A percentile compares a stretch with the other conserved stretches of the same genome.
Conservation (phyloP, 1,140 invertebrate species). For the Drosophila saltans region DNA sequence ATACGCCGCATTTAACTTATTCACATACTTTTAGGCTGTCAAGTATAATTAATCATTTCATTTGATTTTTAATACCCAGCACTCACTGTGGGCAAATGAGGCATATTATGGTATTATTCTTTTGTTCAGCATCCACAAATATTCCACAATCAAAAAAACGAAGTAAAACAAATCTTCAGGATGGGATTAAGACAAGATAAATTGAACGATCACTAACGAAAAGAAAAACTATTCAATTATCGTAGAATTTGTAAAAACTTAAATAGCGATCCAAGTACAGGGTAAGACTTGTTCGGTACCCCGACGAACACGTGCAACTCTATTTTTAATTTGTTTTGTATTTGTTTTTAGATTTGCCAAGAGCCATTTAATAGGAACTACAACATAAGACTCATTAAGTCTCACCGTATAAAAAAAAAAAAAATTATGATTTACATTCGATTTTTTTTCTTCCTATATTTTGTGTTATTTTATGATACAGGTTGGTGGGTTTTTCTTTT, state of each 20-base stretch:
- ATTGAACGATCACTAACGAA: no score
- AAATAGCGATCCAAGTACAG: background rate
- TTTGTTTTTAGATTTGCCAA: conserved; percentile 1
- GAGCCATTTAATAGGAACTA: conserved; percentile 11
- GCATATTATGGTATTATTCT: no score
- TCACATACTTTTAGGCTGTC: conserved; percentile 48
- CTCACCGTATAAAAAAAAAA: conserved; percentile 21
- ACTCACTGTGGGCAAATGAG: no score
- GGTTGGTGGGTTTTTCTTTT: conserved; percentile 6
- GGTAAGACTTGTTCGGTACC: background rate
- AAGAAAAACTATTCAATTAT: no score
- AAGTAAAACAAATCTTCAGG: no score
- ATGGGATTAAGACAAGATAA: no score
- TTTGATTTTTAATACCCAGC: no score
- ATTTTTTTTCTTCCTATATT: conserved; percentile 11
- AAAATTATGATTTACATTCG: conserved; percentile 40
- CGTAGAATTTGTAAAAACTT: no score
- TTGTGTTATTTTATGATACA: background rate
- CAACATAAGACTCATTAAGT: conserved; percentile 29
- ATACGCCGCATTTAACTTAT: conserved; percentile 35
- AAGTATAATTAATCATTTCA: no score
- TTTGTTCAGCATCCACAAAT: no score
- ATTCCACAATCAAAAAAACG: no score
- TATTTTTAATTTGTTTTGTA: background rate
- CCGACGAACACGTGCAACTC: background rate